Percentiles rank a stretch among this genome's conserved stretches.
Evolutionary conservation across 2,797 vertebrate species (phyloP).

Genomic region (Urophycis tenuis): DNA sequence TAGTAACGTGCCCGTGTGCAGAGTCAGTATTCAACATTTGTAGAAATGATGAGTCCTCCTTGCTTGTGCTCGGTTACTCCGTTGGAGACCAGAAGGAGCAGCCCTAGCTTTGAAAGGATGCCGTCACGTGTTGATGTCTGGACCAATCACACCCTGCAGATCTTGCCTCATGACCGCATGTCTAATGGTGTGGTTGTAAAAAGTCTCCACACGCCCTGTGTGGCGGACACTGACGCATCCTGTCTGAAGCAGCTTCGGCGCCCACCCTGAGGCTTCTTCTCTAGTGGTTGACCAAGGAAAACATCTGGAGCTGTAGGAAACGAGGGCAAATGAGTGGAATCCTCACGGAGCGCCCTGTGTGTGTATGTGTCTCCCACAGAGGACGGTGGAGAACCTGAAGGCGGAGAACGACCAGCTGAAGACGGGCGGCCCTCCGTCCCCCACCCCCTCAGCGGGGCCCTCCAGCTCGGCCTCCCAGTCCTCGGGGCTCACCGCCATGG

Average conservation of each 20-base stretch:
- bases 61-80: no score
- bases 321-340: neutral
- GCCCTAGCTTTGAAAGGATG: no score
- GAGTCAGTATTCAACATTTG: no score
- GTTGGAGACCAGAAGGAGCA: no score
- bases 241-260: neutral
- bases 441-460: constrained; percentile 66
- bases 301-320: neutral
- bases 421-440: constrained; percentile 68
- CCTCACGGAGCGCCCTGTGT: neutral
- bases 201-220: neutral
- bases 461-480: constrained; percentile 72
- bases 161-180: neutral
- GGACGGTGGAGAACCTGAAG: constrained; percentile 92
- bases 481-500: constrained; percentile 73
- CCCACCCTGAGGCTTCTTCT: no score
- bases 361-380: constrained; percentile 53
- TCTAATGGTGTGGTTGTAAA: neutral
- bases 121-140: no score
- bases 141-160: no score
- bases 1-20: no score
- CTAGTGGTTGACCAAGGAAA: neutral
- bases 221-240: neutral
- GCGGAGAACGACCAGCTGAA: constrained; percentile 92
- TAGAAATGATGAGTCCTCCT: no score